Conservation (phyloP, 1,140 invertebrate genomes). For the Drosophila eugracilis region DNA sequence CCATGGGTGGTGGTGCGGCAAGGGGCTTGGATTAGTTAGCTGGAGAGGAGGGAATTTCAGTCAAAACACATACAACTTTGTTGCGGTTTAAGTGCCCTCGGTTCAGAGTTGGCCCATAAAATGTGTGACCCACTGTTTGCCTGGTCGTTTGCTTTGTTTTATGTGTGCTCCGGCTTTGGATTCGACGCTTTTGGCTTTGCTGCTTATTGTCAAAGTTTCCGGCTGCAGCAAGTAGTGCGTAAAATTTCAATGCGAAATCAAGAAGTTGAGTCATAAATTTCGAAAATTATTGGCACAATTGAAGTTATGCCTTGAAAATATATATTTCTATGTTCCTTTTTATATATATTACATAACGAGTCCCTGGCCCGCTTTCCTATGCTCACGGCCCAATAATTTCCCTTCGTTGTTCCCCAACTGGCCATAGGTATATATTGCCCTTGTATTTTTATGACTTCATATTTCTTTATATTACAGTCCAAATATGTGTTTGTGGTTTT, state of each 20-base stretch:
- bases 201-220: conserved; percentile 59
- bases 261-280: conserved; percentile 78
- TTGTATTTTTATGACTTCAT: conserved; percentile 63
- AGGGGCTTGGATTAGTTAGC: conserved; percentile 2
- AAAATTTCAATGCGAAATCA: conserved; percentile 81
- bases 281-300: conserved; percentile 77
- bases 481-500: neutral
- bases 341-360: conserved; percentile 15
- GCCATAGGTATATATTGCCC: conserved; percentile 13
- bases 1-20: conserved; percentile 1
- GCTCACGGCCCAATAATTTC: conserved; percentile 55
- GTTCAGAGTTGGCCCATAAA: conserved; percentile 68
- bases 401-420: conserved; percentile 15
- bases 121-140: conserved; percentile 70
- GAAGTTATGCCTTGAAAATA: conserved; percentile 52
- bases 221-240: conserved; percentile 78
- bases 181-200: conserved; percentile 44
- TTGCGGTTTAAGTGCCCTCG: conserved; percentile 66
- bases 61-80: conserved; percentile 59
- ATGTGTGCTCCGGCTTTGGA: conserved; percentile 46
- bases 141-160: conserved; percentile 68
- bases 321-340: conserved; percentile 14
- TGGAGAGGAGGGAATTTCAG: conserved; percentile 7
- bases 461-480: conserved; percentile 1
- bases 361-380: conserved; percentile 61